Conservation (phyloP, 2,797 vertebrate genomes). For the Hyperoplus immaculatus region DNA sequence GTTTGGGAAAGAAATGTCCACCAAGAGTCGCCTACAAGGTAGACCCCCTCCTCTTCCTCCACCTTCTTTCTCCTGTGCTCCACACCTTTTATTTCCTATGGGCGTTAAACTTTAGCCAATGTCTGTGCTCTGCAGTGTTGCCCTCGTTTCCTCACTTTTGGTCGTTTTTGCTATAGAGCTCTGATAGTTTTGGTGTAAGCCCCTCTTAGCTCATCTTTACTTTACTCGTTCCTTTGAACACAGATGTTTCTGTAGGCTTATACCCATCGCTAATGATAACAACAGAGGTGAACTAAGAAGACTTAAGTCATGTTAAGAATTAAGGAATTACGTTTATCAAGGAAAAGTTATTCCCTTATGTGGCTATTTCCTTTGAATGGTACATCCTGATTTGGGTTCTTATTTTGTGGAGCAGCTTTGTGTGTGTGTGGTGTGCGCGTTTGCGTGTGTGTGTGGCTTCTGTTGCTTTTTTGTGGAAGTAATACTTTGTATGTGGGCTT, state of each 20-base stretch:
- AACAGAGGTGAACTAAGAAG: conserved; percentile 10
- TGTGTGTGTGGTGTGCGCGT: conserved; percentile 39
- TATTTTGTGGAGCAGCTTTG: conserved; percentile 78
- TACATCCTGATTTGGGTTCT: conserved; percentile 54
- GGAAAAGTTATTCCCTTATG: conserved; percentile 26
- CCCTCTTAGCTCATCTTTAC: conserved; percentile 39
- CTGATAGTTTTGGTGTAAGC: conserved; percentile 74
- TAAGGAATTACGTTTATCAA: conserved; percentile 15
- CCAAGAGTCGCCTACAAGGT: conserved; percentile 99
- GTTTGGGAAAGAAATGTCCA: conserved; percentile 99
- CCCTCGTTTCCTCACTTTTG: conserved; percentile 68
- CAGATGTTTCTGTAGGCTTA: conserved; percentile 41
- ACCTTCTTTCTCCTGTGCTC: conserved; percentile 66
- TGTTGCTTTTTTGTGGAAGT: conserved; percentile 64
- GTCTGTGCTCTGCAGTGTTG: conserved; percentile 82
- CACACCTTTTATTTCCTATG: conserved; percentile 70
- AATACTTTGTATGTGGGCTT: conserved; percentile 55
- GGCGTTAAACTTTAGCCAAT: conserved; percentile 77
- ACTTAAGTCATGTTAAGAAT: conserved; percentile 9
- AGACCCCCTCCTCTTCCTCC: conserved; percentile 82
- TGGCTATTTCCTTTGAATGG: conserved; percentile 49
- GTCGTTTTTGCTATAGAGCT: conserved; percentile 66
- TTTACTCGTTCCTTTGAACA: neutral
- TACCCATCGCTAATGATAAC: conserved; percentile 23
- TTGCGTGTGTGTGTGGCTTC: conserved; percentile 46